A percentile compares a stretch with the other conserved stretches of the same genome.
phyloP scores from a whole-genome alignment of 2,888 invertebrate genomes.

The Amblyjoppa proteus region DNA sequence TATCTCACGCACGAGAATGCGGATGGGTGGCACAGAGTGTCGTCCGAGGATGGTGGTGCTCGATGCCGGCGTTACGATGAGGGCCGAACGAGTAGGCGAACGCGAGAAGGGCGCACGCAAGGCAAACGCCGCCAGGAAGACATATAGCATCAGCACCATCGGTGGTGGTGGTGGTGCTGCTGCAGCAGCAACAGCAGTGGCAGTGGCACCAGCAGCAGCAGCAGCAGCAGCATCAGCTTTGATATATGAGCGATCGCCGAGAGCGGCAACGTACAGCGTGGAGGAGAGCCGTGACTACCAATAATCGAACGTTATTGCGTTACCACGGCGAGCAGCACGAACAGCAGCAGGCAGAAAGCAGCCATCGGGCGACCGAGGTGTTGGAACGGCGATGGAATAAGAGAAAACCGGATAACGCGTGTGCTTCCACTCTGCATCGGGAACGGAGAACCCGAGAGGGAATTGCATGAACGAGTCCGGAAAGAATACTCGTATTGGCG shows the following conservation, averaged over 20 bases:
- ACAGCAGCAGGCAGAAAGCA: constrained; percentile 45
- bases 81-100: constrained; percentile 36
- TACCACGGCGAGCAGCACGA: constrained; percentile 70
- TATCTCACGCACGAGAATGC: constrained; percentile 15
- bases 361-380: constrained; percentile 28
- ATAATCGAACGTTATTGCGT: constrained; percentile 83
- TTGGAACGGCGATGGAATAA: constrained; percentile 22
- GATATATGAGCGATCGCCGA: constrained; percentile 79
- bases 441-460: neutral
- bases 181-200: constrained; percentile 49
- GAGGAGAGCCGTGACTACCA: constrained; percentile 77
- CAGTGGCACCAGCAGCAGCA: constrained; percentile 44
- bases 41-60: constrained; percentile 35
- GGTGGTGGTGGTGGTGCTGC: neutral
- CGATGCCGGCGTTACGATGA: constrained; percentile 41
- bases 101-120: constrained; percentile 46
- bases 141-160: constrained; percentile 53
- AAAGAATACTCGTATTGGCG: constrained; percentile 6
- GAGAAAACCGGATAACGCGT: constrained; percentile 41
- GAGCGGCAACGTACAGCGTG: constrained; percentile 59
- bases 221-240: constrained; percentile 75
- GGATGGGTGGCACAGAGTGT: constrained; percentile 34
- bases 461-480: neutral
- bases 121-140: constrained; percentile 41
- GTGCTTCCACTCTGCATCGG: constrained; percentile 10